Percentiles rank a stretch among this genome's conserved stretches.
These are phyloP conservation scores for Capitella teleta DNA, from an alignment of 1,140 invertebrate genomes.

Conservation along the genomic window DNA sequence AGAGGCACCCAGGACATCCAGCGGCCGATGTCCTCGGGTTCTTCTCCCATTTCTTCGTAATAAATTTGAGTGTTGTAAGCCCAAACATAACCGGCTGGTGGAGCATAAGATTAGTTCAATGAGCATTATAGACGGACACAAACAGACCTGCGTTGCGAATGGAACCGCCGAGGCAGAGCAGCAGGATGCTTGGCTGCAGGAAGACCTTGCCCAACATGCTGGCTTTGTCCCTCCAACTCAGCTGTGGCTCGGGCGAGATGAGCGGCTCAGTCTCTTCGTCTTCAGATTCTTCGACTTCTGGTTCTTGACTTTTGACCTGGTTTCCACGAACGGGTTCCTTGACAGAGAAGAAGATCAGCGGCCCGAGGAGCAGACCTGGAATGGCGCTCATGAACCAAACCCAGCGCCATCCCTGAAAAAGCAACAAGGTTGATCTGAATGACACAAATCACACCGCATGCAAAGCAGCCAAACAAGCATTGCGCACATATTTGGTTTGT, in stretches of 20 bases:
- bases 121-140: neutral
- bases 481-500: too few species aligned
- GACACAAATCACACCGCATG: too few species aligned
- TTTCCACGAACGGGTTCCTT: conserved; percentile 59
- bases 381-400: conserved; percentile 74
- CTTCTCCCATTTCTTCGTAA: conserved; percentile 35
- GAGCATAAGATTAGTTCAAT: neutral
- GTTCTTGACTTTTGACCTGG: neutral
- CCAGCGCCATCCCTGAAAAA: conserved; percentile 67
- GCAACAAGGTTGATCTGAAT: too few species aligned
- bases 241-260: neutral
- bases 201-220: conserved; percentile 33
- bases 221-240: neutral
- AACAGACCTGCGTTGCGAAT: conserved; percentile 66
- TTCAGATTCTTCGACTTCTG: neutral
- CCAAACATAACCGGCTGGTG: conserved; percentile 40
- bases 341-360: conserved; percentile 62
- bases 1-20: conserved; percentile 44
- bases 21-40: conserved; percentile 29
- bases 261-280: neutral
- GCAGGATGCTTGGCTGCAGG: conserved; percentile 59
- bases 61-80: conserved; percentile 44
- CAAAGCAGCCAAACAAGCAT: too few species aligned
- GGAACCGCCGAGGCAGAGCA: conserved; percentile 71
- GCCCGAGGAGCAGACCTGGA: conserved; percentile 61